Evolutionary conservation across 2,113 vertebrate genomes (phyloP).

Genomic region (Tonatia bakeri): DNA sequence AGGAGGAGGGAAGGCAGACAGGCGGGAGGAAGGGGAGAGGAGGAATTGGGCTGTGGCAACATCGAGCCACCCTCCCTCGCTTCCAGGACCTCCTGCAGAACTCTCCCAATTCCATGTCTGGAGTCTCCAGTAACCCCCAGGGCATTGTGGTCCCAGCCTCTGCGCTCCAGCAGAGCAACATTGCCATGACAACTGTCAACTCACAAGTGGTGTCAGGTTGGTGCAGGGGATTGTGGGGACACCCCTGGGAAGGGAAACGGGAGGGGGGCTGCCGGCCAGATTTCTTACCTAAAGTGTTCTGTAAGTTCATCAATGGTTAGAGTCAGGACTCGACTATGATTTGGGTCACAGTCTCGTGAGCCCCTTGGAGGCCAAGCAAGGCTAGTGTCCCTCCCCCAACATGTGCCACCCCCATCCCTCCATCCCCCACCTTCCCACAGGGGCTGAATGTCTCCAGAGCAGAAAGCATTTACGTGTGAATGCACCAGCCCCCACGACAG

Average conservation of each 20-base stretch:
- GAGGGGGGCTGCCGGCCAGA: not conserved
- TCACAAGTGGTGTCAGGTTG: slow-evolving; percentile 92
- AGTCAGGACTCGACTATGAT: not conserved
- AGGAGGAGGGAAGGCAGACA: not conserved
- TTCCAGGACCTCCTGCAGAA: slow-evolving; percentile 94
- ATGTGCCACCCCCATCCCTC: not conserved
- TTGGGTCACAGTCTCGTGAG: slow-evolving; percentile 9
- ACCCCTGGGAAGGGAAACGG: not conserved
- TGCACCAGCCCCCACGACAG: not conserved
- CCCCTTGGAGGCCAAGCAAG: not conserved
- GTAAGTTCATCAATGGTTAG: not conserved
- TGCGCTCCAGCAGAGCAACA: slow-evolving; percentile 88
- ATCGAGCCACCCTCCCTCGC: slow-evolving; percentile 5
- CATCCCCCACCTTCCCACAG: too few species aligned
- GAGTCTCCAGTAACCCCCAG: slow-evolving; percentile 89
- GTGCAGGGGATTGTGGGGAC: slow-evolving; percentile 58
- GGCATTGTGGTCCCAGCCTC: slow-evolving; percentile 93
- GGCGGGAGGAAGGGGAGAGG: not conserved
- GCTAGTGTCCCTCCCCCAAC: not conserved
- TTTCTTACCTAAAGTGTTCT: not conserved
- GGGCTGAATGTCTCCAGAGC: not conserved
- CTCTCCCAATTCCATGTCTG: slow-evolving; percentile 92
- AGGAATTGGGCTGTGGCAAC: not conserved
- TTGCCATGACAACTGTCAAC: slow-evolving; percentile 93
- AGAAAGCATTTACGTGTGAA: not conserved